Evolutionary conservation across 1,140 invertebrate genomes (phyloP).

Genomic region (Drosophila takahashii): DNA sequence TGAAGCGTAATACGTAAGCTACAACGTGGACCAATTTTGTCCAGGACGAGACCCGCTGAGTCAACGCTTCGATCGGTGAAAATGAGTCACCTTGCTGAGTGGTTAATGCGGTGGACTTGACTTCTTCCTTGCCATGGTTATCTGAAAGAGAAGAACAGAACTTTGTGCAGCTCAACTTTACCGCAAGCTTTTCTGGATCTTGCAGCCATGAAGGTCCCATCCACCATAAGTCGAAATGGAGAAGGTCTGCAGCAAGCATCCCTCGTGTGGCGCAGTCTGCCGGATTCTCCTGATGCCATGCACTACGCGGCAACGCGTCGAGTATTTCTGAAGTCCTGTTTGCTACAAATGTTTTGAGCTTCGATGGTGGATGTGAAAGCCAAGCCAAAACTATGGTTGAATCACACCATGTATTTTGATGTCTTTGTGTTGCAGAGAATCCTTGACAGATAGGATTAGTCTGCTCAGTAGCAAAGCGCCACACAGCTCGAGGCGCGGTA

Average conservation of each 20-base stretch:
- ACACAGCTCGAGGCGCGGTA: too few relatives aligned
- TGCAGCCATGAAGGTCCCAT: not conserved
- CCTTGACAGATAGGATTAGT: not conserved
- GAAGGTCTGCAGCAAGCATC: too few relatives aligned
- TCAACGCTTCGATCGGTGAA: slow-evolving; percentile 34
- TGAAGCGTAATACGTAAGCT: too few relatives aligned
- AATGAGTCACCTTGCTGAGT: too few relatives aligned
- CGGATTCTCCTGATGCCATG: slow-evolving; percentile 1
- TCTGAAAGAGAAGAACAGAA: too few relatives aligned
- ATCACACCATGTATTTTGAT: not conserved
- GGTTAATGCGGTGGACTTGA: too few relatives aligned
- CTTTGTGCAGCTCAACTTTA: too few relatives aligned
- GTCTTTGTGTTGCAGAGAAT: not conserved
- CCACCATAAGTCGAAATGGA: not conserved
- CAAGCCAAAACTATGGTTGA: not conserved
- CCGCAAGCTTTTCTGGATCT: not conserved
- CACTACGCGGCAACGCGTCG: not conserved
- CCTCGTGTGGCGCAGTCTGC: too few relatives aligned
- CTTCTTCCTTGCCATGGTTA: too few relatives aligned
- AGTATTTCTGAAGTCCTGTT: not conserved
- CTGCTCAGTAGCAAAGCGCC: too few relatives aligned
- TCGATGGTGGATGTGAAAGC: not conserved
- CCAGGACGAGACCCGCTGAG: too few relatives aligned
- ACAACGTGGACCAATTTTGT: too few relatives aligned
- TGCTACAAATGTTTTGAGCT: not conserved